A percentile compares a stretch with the other conserved stretches of the same genome.
These are phyloP conservation scores for Shargacucullia verbasci DNA, from an alignment of 2,888 invertebrate species.

Conservation along the genomic window DNA sequence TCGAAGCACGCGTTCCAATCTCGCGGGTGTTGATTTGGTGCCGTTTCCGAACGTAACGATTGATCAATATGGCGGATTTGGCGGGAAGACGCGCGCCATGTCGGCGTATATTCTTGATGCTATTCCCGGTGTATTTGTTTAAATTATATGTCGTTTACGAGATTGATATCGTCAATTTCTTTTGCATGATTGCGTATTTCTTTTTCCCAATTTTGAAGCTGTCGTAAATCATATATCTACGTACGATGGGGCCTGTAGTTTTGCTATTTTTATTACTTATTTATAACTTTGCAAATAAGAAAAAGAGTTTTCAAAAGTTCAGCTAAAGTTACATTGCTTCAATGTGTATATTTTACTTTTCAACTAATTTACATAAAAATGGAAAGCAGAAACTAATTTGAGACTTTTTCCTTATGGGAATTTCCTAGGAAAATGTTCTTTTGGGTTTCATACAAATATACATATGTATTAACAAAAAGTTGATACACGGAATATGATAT, in stretches of 20 bases:
- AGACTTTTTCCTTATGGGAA: conserved; percentile 32
- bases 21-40: conserved; percentile 77
- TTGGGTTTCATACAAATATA: conserved; percentile 2
- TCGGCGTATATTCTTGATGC: conserved; percentile 51
- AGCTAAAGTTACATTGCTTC: conserved; percentile 27
- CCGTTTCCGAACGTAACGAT: conserved; percentile 70
- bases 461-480: too few species aligned
- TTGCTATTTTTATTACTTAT: background rate
- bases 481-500: too few species aligned
- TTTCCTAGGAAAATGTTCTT: conserved; percentile 6
- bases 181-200: conserved; percentile 27
- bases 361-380: conserved; percentile 62
- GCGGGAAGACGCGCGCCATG: conserved; percentile 49
- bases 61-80: conserved; percentile 75
- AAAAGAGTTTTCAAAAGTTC: conserved; percentile 11
- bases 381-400: conserved; percentile 62
- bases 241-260: background rate
- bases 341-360: conserved; percentile 51
- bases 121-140: conserved; percentile 44
- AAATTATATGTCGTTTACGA: conserved; percentile 37
- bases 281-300: background rate
- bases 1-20: conserved; percentile 82
- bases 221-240: conserved; percentile 4
- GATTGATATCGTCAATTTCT: conserved; percentile 45
- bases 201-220: conserved; percentile 6